A percentile compares a stretch with the other conserved stretches of the same genome.
Evolutionary conservation across 2,797 vertebrate genomes (phyloP).

Genomic region (Euphonia xanthogaster): DNA sequence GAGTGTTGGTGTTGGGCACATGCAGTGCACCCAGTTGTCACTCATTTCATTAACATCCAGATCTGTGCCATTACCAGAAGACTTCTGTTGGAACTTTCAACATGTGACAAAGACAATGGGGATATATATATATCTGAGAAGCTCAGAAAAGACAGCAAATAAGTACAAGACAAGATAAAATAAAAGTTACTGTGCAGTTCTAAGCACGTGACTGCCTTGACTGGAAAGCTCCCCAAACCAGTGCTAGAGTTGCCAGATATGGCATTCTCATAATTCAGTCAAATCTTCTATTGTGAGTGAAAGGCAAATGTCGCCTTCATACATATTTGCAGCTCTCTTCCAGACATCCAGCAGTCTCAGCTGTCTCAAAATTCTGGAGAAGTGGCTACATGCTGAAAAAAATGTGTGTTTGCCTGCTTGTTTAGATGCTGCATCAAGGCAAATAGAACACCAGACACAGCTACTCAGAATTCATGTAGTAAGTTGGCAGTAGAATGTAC

Average conservation of each 20-base stretch:
- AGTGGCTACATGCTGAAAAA: neutral
- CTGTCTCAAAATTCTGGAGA: neutral
- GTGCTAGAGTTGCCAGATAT: neutral
- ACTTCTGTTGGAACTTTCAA: neutral
- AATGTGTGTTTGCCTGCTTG: neutral
- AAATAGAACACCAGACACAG: neutral
- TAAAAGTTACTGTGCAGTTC: neutral
- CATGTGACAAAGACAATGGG: neutral
- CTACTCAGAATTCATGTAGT: neutral
- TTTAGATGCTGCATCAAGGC: neutral
- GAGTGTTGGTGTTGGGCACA: neutral
- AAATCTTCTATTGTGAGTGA: neutral
- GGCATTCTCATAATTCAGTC: neutral
- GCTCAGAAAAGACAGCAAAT: neutral
- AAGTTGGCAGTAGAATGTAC: neutral
- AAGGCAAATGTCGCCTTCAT: neutral
- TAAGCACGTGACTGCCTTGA: neutral
- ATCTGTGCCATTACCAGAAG: neutral
- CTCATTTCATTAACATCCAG: neutral
- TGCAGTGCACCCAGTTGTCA: neutral
- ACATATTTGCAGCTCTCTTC: neutral
- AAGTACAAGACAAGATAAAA: neutral
- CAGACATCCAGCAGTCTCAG: neutral
- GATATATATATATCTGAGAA: neutral
- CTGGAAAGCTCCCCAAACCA: neutral